A percentile compares a stretch with the other conserved stretches of the same genome.
These are phyloP conservation scores for Oenanthe oenanthe DNA, from an alignment of 2,113 vertebrate species.

Conservation along the genomic window DNA sequence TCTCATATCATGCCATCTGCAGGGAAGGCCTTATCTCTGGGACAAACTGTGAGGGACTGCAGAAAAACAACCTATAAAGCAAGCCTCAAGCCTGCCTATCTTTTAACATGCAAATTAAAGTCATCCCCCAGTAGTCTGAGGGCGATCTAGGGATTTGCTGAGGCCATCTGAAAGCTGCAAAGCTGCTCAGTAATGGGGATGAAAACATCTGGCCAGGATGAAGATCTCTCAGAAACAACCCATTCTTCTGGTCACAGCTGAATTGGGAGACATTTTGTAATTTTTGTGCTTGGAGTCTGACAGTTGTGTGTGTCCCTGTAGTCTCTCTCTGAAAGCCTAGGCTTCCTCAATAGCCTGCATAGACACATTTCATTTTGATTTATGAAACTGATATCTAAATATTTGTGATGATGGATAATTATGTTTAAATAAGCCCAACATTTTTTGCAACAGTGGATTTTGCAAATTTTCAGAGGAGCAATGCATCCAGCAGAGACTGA, in stretches of 20 bases:
- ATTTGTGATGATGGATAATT: neutral
- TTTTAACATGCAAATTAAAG: constrained; percentile 85
- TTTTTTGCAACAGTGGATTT: neutral
- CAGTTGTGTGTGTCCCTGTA: neutral
- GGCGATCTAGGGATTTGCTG: constrained; percentile 72
- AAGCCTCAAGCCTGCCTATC: constrained; percentile 73
- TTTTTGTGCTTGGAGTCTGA: neutral
- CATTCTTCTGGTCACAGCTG: neutral
- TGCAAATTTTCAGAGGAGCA: neutral
- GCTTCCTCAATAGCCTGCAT: neutral
- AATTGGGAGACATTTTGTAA: constrained; percentile 13
- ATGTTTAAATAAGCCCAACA: neutral
- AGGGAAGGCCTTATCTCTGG: constrained; percentile 60
- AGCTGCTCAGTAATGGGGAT: constrained; percentile 47
- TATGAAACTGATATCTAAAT: constrained; percentile 8
- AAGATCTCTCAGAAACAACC: constrained; percentile 71
- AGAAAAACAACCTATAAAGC: constrained; percentile 75
- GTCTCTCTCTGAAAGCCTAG: neutral
- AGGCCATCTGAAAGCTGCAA: constrained; percentile 69
- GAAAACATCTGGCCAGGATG: constrained; percentile 75
- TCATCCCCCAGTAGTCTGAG: constrained; percentile 81
- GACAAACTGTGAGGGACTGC: neutral
- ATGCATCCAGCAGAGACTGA: neutral
- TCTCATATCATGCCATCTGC: constrained; percentile 12
- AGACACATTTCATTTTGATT: neutral